Percentiles rank a stretch among this genome's conserved stretches.
phyloP scores from a whole-genome alignment of 1,140 invertebrate species.

The Drosophila navojoa region DNA sequence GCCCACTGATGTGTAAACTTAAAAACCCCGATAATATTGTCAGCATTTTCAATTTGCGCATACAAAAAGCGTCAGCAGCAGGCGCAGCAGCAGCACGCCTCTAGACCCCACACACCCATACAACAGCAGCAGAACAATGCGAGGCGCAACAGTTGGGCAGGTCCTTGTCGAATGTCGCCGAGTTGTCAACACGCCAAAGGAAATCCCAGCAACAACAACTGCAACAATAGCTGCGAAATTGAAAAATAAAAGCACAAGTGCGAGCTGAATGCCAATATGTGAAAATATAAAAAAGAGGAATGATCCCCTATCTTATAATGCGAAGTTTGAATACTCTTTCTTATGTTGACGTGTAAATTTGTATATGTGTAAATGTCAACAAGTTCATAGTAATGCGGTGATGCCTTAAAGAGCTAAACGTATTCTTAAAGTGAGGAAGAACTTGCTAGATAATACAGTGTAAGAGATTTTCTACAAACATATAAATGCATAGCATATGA shows the following conservation, averaged over 20 bases:
- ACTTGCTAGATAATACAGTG: too few relatives aligned
- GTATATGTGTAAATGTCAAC: too few relatives aligned
- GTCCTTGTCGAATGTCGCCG: constrained; percentile 37
- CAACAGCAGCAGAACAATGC: constrained; percentile 51
- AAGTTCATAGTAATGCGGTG: too few relatives aligned
- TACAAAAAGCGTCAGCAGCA: constrained; percentile 63
- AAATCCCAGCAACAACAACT: constrained; percentile 27
- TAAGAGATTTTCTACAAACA: background rate
- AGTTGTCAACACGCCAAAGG: constrained; percentile 51
- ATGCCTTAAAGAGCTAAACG: too few relatives aligned
- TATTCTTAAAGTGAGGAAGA: too few relatives aligned
- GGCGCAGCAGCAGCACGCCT: constrained; percentile 15
- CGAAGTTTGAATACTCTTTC: background rate
- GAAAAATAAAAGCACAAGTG: constrained; percentile 56
- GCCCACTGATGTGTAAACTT: constrained; percentile 82
- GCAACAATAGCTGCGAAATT: constrained; percentile 43
- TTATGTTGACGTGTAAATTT: too few relatives aligned
- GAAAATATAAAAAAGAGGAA: constrained; percentile 9
- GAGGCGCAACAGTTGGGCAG: constrained; percentile 72
- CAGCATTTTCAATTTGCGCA: constrained; percentile 77
- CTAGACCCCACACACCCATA: constrained; percentile 15
- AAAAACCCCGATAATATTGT: constrained; percentile 81
- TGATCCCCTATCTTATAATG: background rate
- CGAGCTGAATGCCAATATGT: constrained; percentile 39
- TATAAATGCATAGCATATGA: background rate